Evolutionary conservation across 1,140 invertebrate genomes (phyloP).

Genomic region (Sarcophaga peregrina): DNA sequence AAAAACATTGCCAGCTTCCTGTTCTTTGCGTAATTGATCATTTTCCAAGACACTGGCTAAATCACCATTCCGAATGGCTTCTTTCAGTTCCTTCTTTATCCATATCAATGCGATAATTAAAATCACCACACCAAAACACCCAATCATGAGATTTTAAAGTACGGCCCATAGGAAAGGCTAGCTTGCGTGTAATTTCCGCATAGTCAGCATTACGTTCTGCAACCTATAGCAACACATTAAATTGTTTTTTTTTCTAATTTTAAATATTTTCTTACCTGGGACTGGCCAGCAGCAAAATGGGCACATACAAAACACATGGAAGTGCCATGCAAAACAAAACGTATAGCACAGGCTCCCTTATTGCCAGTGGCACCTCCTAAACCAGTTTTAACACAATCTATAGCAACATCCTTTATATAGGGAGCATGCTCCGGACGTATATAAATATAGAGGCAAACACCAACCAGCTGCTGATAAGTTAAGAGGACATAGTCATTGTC

Average conservation of each 20-base stretch:
- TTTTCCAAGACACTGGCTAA: constrained; percentile 81
- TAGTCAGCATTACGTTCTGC: constrained; percentile 96
- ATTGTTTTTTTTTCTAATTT: neutral
- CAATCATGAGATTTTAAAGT: constrained; percentile 96
- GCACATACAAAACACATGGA: constrained; percentile 98
- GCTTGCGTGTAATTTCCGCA: constrained; percentile 92
- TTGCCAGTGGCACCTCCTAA: constrained; percentile 95
- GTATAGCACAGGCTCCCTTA: constrained; percentile 96
- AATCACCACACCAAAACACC: constrained; percentile 99
- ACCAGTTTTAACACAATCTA: constrained; percentile 97
- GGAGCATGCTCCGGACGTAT: constrained; percentile 87
- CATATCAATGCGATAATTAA: constrained; percentile 98
- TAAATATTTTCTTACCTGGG: constrained; percentile 75
- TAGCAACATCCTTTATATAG: constrained; percentile 90
- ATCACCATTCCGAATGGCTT: constrained; percentile 82
- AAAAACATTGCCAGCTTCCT: constrained; percentile 88
- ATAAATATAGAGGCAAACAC: constrained; percentile 97
- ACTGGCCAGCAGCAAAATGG: constrained; percentile 98
- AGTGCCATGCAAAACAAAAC: constrained; percentile 90
- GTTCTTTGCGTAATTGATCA: constrained; percentile 91
- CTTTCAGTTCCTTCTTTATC: constrained; percentile 94
- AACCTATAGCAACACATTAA: constrained; percentile 47
- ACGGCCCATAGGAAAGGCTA: constrained; percentile 93
- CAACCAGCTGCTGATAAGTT: constrained; percentile 96
- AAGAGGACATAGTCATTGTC: constrained; percentile 91